These are phyloP conservation scores for Crepidodera aurea DNA, from an alignment of 2,888 invertebrate genomes.

Conservation along the genomic window DNA sequence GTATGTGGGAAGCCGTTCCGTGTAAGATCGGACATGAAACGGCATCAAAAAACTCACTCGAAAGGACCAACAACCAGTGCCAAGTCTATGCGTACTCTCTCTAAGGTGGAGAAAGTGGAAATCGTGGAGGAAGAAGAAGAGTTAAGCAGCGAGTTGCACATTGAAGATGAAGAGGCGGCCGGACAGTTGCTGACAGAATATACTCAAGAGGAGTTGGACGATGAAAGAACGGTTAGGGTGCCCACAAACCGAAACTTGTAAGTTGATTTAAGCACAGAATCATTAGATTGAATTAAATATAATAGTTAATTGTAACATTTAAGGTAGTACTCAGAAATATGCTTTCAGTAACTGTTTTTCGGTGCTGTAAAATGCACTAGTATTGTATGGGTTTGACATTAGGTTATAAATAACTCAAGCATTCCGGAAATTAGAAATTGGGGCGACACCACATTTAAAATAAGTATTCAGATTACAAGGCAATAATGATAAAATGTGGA, in stretches of 20 bases:
- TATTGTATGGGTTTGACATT: too few relatives aligned
- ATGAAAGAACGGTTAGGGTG: slow-evolving; percentile 44
- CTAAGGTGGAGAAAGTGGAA: slow-evolving; percentile 46
- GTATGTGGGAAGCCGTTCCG: slow-evolving; percentile 85
- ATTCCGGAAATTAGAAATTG: too few relatives aligned
- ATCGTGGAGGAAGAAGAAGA: slow-evolving; percentile 49
- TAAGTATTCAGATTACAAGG: too few relatives aligned
- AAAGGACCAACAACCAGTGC: slow-evolving; percentile 42
- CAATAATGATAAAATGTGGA: too few relatives aligned
- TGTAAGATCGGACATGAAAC: slow-evolving; percentile 82
- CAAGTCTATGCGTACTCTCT: slow-evolving; percentile 32
- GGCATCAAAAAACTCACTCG: slow-evolving; percentile 79
- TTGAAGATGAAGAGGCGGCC: slow-evolving; percentile 54
- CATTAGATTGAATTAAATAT: not conserved
- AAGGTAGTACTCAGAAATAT: too few relatives aligned
- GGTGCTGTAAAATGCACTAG: too few relatives aligned
- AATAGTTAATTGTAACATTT: not conserved
- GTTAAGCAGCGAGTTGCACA: slow-evolving; percentile 54
- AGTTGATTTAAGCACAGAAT: slow-evolving; percentile 36
- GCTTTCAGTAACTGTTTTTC: too few relatives aligned
- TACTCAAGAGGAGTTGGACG: slow-evolving; percentile 50
- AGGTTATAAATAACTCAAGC: too few relatives aligned
- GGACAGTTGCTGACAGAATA: slow-evolving; percentile 56
- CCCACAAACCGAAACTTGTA: slow-evolving; percentile 47
- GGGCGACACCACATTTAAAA: too few relatives aligned